Percentiles rank a stretch among this genome's conserved stretches.
phyloP scores from a whole-genome alignment of 2,888 invertebrate genomes.

The Stictocephala bisonia region DNA sequence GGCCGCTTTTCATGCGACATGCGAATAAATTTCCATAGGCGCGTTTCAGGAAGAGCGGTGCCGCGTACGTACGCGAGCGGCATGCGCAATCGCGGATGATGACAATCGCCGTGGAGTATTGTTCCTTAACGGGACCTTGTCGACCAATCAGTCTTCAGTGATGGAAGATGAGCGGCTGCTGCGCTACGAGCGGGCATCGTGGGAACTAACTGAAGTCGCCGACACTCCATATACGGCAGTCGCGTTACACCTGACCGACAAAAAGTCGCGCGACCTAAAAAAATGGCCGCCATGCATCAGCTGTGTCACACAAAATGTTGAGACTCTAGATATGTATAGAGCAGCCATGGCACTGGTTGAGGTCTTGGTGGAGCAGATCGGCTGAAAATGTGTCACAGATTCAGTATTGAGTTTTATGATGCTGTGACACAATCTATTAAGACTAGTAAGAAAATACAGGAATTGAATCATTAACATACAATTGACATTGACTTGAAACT shows the following conservation, averaged over 20 bases:
- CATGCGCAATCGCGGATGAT: background rate
- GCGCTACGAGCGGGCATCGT: background rate
- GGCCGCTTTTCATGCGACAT: conserved; percentile 16
- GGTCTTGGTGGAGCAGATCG: too few relatives aligned
- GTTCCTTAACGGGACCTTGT: conserved; percentile 41
- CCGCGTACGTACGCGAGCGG: background rate
- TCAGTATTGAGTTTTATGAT: too few relatives aligned
- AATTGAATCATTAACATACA: too few relatives aligned
- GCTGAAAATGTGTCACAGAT: too few relatives aligned
- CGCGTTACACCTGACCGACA: too few relatives aligned
- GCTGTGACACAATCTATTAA: too few relatives aligned
- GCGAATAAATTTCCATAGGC: conserved; percentile 20
- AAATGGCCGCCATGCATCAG: conserved; percentile 33
- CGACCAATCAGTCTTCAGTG: conserved; percentile 36
- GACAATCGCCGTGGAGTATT: conserved; percentile 26
- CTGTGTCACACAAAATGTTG: too few relatives aligned
- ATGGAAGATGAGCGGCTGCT: conserved; percentile 29
- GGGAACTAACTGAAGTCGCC: conserved; percentile 35
- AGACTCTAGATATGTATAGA: too few relatives aligned
- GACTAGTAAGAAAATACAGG: too few relatives aligned
- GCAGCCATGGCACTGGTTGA: too few relatives aligned
- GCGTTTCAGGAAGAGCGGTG: background rate
- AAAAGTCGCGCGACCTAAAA: conserved; percentile 19
- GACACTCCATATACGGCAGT: conserved; percentile 33
- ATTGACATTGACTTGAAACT: too few relatives aligned